phyloP scores from a whole-genome alignment of 2,888 invertebrate species.

The Danaus chrysippus region DNA sequence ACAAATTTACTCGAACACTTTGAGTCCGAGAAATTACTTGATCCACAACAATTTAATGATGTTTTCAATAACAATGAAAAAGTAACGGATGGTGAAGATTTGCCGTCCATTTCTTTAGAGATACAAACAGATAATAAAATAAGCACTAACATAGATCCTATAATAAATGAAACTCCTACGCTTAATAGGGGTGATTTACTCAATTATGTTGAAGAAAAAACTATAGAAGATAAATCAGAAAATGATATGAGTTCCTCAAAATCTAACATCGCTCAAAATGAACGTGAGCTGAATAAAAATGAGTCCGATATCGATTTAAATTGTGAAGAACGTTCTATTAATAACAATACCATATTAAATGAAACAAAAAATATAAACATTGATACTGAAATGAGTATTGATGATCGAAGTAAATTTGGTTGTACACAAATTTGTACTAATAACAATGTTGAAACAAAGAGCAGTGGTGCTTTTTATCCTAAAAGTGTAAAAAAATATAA shows the following conservation, averaged over 20 bases:
- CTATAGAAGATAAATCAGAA: too few species aligned
- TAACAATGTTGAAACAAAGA: too few species aligned
- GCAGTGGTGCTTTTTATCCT: neutral
- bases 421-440: neutral
- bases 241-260: too few species aligned
- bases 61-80: neutral
- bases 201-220: too few species aligned
- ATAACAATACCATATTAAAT: neutral
- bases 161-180: too few species aligned
- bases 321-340: neutral
- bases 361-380: neutral
- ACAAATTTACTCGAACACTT: neutral
- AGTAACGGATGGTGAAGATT: neutral
- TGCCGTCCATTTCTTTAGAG: too few species aligned
- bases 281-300: too few species aligned
- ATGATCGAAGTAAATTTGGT: neutral
- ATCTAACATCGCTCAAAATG: too few species aligned
- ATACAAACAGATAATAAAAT: too few species aligned
- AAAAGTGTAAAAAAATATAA: slow-evolving; percentile 39
- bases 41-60: neutral
- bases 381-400: neutral
- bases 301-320: neutral
- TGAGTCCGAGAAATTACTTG: neutral
- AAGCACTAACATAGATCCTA: too few species aligned
- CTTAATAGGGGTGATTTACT: too few species aligned